These are phyloP conservation scores for Sphaeramia orbicularis DNA, from an alignment of 2,797 vertebrate genomes.

Conservation along the genomic window DNA sequence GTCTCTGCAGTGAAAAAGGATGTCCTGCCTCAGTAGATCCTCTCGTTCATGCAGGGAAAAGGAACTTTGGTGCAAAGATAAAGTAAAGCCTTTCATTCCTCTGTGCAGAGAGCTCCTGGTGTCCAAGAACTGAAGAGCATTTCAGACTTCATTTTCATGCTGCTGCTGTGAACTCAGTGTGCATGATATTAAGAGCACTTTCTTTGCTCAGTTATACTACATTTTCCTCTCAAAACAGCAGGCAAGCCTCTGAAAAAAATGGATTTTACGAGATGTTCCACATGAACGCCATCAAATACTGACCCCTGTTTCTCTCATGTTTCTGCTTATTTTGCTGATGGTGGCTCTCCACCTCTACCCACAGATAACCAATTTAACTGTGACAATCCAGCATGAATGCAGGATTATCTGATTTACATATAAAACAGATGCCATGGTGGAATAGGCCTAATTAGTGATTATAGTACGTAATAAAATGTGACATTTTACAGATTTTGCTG, in stretches of 20 bases:
- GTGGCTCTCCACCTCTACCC: conserved; percentile 15
- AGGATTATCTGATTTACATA: conserved; percentile 33
- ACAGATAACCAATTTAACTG: conserved; percentile 11
- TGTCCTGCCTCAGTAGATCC: conserved; percentile 75
- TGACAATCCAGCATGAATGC: conserved; percentile 4
- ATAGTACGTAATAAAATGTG: conserved; percentile 22
- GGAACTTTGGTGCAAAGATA: conserved; percentile 57
- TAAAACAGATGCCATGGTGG: conserved; percentile 22
- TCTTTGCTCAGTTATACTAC: conserved; percentile 17
- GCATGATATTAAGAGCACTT: conserved; percentile 54
- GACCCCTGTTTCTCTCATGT: conserved; percentile 25
- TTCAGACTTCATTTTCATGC: conserved; percentile 63
- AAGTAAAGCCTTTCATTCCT: conserved; percentile 64
- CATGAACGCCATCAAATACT: conserved; percentile 37
- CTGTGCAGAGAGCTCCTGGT: conserved; percentile 36
- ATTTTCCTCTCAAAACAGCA: conserved; percentile 50
- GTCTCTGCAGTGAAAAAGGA: conserved; percentile 63
- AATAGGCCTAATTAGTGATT: conserved; percentile 12
- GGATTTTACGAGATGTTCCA: conserved; percentile 45
- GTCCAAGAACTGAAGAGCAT: conserved; percentile 53
- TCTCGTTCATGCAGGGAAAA: conserved; percentile 63
- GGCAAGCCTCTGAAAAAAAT: conserved; percentile 22
- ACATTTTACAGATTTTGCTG: conserved; percentile 8
- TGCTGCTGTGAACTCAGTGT: conserved; percentile 45
- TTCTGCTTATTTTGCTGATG: conserved; percentile 24